Conservation (phyloP, 1,140 invertebrate species). For the Sarcophaga bullata region DNA sequence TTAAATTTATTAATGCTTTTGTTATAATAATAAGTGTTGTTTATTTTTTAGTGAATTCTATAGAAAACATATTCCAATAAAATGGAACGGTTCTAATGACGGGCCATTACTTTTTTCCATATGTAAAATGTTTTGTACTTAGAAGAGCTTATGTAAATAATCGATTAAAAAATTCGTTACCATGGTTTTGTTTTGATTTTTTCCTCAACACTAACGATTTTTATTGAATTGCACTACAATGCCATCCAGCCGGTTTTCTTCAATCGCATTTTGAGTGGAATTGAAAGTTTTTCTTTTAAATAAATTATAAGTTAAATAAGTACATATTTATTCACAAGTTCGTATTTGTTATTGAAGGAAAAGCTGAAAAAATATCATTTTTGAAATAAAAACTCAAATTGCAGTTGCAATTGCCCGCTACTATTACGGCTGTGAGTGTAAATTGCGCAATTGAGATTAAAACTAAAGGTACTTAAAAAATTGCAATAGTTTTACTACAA, state of each 20-base stretch:
- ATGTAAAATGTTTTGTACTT: no score
- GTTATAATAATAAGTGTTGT: no score
- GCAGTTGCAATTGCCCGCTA: neutral
- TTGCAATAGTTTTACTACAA: neutral
- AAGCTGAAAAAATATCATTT: no score
- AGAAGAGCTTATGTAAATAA: no score
- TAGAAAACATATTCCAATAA: no score
- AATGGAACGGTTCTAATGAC: no score
- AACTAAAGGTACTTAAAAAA: conserved; percentile 22
- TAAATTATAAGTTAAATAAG: neutral
- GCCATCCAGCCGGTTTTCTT: neutral
- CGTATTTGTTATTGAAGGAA: no score
- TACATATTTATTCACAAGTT: neutral
- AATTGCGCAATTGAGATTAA: conserved; percentile 24
- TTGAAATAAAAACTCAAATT: no score
- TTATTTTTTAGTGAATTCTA: no score
- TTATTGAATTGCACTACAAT: neutral
- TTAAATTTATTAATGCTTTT: no score
- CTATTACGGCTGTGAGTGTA: neutral
- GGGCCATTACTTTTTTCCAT: no score
- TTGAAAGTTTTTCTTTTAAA: neutral
- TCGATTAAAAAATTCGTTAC: no score
- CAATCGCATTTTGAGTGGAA: neutral
- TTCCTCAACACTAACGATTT: neutral
- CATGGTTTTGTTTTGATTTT: neutral